Evolutionary conservation across 2,797 vertebrate genomes (phyloP), one percentile per base, ranked within the genome.

Genomic region (Picus viridis): DNA sequence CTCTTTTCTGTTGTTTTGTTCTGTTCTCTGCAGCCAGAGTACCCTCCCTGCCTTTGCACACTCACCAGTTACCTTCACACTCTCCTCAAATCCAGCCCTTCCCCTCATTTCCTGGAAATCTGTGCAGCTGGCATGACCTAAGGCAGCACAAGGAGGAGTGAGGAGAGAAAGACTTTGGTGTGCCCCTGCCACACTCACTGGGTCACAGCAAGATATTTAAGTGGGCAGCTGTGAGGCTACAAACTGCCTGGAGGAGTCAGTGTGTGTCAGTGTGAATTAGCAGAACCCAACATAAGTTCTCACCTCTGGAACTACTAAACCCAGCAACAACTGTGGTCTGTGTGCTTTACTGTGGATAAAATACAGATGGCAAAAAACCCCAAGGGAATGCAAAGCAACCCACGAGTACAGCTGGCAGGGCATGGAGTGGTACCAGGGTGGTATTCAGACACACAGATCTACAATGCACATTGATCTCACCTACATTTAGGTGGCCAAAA

Each of bases 321-420:
- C 39, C 59, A 77, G 24, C 43, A 3, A 2, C 2, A 30, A 45
- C 8, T 10, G 11, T 22, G 10, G 13, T 3, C 30, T 13, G 3
- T 0, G 3, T 45, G 53, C 47, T 76, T n/a, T 23, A 9, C 2
- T 30, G 36, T 23, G n/a, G 27, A 5, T 26, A 85, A 81, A 71
- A 79, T 15, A 78, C 0, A 15, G 19, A 22, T 19, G 39, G 18
- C 30, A 36, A 82, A 6, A 4, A 47, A 9, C 9, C 36, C 82
- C 82, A 41, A 3, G 26, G 0, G 1, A 10, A 15, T 56, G 30
- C 32, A 72, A 65, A 84, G 10, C 22, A 15, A 12, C 23, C 30
- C 0, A 0, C 19, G n/a, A 84, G 49, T 8, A 15, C 24, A 51
- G 20, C 43, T 16, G 36, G 27, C 24, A n/a, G 61, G 1, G 49